phyloP scores from a whole-genome alignment of 2,888 invertebrate genomes.

The Lasioglossum leucozonium region DNA sequence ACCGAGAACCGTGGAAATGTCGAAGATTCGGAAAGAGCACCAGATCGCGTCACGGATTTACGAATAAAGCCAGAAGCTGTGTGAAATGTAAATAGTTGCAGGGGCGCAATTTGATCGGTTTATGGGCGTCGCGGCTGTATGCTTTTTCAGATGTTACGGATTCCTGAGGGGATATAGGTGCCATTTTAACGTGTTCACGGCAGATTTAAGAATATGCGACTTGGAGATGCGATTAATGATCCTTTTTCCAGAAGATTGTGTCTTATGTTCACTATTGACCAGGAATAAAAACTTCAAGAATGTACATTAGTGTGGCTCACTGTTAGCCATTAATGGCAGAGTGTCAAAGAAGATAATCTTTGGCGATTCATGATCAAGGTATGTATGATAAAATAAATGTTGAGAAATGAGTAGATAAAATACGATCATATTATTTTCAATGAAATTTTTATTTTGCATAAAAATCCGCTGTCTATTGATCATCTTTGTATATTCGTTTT shows the following conservation, averaged over 20 bases:
- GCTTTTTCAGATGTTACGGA: not conserved
- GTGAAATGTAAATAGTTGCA: slow-evolving; percentile 46
- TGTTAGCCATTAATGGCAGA: not conserved
- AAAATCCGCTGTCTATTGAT: too few relatives aligned
- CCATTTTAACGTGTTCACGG: too few relatives aligned
- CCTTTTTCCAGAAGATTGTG: not conserved
- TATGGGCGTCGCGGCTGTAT: not conserved
- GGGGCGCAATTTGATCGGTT: slow-evolving; percentile 19
- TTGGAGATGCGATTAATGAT: not conserved
- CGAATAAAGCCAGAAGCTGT: slow-evolving; percentile 19
- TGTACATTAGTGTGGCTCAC: not conserved
- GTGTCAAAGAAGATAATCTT: not conserved
- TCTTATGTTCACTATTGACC: not conserved
- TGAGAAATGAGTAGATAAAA: too few relatives aligned
- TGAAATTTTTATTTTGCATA: too few relatives aligned
- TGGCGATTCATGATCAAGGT: not conserved
- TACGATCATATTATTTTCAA: too few relatives aligned
- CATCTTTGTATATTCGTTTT: not conserved
- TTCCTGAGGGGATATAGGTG: too few relatives aligned
- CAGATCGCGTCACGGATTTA: slow-evolving; percentile 40
- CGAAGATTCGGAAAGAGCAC: slow-evolving; percentile 73
- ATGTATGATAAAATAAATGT: not conserved
- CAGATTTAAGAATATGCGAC: not conserved
- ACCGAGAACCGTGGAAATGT: slow-evolving; percentile 80
- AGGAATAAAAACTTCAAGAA: too few relatives aligned